Percentiles rank a stretch among this genome's conserved stretches.
phyloP scores from a whole-genome alignment of 2,888 invertebrate species.

The Orthosia cruda region DNA sequence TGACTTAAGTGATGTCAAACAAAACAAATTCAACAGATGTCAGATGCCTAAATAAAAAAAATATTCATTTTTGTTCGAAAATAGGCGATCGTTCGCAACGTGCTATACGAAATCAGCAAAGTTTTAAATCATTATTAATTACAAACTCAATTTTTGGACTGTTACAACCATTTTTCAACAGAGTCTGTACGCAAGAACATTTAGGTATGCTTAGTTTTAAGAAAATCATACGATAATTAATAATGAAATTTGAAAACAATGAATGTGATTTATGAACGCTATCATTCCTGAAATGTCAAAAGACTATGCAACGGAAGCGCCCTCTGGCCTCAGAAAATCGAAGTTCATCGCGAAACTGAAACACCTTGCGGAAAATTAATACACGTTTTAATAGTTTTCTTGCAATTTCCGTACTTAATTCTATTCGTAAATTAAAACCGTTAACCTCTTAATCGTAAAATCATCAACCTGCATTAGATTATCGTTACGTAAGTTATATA shows the following conservation, averaged over 20 bases:
- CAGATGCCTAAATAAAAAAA: too few species aligned
- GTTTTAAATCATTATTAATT: not conserved
- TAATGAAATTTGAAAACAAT: not conserved
- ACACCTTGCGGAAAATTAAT: conserved; percentile 63
- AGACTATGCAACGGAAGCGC: conserved; percentile 18
- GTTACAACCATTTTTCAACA: not conserved
- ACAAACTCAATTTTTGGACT: not conserved
- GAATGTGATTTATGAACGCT: conserved; percentile 29
- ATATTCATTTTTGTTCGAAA: not conserved
- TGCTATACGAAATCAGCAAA: not conserved
- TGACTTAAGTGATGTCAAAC: too few species aligned
- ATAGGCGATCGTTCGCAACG: not conserved
- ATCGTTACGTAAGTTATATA: conserved; percentile 44
- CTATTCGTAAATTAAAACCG: conserved; percentile 23
- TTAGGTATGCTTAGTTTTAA: not conserved
- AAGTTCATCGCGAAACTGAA: conserved; percentile 47
- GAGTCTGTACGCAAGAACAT: not conserved
- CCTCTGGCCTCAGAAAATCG: conserved; percentile 13
- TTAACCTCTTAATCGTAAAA: conserved; percentile 25
- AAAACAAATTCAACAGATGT: not conserved
- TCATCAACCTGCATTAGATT: conserved; percentile 27
- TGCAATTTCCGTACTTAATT: conserved; percentile 46
- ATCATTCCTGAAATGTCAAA: conserved; percentile 56
- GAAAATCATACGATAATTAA: not conserved
- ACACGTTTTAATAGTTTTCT: conserved; percentile 58